Evolutionary conservation across 2,797 vertebrate species (phyloP).

Genomic region (Cetoscarus ocellatus): DNA sequence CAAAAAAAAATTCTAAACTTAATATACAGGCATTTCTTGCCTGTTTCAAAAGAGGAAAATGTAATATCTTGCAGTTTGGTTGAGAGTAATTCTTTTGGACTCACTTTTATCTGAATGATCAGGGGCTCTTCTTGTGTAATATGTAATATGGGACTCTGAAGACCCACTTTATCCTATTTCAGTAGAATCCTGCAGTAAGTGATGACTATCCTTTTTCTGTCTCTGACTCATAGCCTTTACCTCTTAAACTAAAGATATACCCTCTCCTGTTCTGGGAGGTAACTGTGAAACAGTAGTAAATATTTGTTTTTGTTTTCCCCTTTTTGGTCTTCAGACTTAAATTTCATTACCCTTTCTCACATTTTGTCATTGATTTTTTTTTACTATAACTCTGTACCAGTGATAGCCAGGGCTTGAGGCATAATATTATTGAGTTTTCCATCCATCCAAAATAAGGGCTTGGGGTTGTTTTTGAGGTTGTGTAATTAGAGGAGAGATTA

Average conservation of each 20-base stretch:
- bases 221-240: not conserved
- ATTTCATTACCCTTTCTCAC: no score
- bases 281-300: not conserved
- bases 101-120: not conserved
- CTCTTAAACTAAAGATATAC: not conserved
- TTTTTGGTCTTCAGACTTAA: not conserved
- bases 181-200: not conserved
- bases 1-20: not conserved
- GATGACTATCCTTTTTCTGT: not conserved
- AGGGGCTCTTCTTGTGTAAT: not conserved
- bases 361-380: no score
- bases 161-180: not conserved
- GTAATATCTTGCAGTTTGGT: no score
- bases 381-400: no score
- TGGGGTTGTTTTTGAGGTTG: no score
- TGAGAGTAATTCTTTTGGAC: not conserved
- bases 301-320: not conserved
- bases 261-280: not conserved
- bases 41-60: not conserved
- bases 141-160: not conserved
- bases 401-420: no score
- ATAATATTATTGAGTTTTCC: no score
- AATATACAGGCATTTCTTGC: not conserved
- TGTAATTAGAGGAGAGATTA: no score
- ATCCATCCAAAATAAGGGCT: no score